Base-by-base conservation (phyloP, 2,113 vertebrate genomes). In the Laticauda colubrina region DNA sequence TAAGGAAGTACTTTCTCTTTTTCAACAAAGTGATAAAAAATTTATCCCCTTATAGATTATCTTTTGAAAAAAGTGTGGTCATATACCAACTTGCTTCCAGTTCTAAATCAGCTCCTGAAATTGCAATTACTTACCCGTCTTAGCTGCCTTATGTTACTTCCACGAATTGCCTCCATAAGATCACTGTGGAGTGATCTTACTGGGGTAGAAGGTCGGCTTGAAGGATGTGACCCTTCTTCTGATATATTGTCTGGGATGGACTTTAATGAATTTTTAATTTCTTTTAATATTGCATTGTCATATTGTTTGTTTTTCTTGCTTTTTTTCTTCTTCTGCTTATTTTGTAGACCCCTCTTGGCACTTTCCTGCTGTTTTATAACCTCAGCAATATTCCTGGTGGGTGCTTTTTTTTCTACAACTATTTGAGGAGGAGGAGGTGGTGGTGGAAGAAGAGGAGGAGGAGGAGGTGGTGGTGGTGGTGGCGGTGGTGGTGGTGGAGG, bases 81-180 rank as follows among this genome's bases (percentile, higher is more conserved):
- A 53, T 59, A 20, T 61, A 24, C 51, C 18, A 34, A 53, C 4
- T 39, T 26, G 3, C 59, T 86, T 86, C 55, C 29, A 61, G 51
- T 85, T 51, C 43, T 21, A 15, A 39, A 90, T 61, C 45, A 59
- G 9, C 23, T 64, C 86, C 15, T 14, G 15, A 18, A 51, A 56
- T 39, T 0, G 24, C 34, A 26, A 15, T 87, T 18, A 97, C 98
- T 98, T 94, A 99, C 99, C 98, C 96, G 96, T 95, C 86, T 97
- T 81, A 99, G 97, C 51, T 97, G 97, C 94, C 96, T 97, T 23
- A 98, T 88, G 96, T 96, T 99, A 97, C 98, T 99, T 88, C 87
- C 96, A 54, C 98, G 98, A 94, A 99, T 99, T 24, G 98, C 98
- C 90, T 99, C 98, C 99, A 99, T 99, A 64, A 99, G 98, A 93